Base-by-base conservation (phyloP, 2,797 vertebrate genomes). In the Vultur gryphus region DNA sequence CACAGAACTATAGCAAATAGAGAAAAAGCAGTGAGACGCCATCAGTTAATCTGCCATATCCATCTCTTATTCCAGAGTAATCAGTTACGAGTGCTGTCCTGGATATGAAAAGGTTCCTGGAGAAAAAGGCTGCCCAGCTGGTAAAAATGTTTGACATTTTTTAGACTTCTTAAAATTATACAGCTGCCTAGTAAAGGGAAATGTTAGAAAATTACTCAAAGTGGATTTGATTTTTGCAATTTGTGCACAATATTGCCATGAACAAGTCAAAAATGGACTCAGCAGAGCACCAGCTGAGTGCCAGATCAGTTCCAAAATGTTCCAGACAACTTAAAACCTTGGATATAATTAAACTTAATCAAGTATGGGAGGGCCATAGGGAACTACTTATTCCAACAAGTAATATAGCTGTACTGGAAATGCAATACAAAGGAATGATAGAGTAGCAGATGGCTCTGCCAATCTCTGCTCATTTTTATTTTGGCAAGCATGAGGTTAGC, bases 41-140 rank as follows among this genome's bases (percentile, higher is more conserved):
- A 1, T 59, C 75, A 23, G 39, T 81, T 97, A 93, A 96, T 65
- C 73, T 84, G 12, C 11, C 0, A 0, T 93, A n/a, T 95, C 78
- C 79, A 26, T 96, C 76, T 98, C 67, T 97, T 80, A 18, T 97
- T 97, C 35, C 97, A 99, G 99, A 82, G 97, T 99, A 90, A 99
- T 99, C 98, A 99, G 98, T 83, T 99, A 99, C 2, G 99, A 99
- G 96, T 99, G 99, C 96, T 99, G 99, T 78, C 99, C 99, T 33
- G 99, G 99, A 57, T 99, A 99, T 91, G 99, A 99, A 97, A 99
- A 97, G 96, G 98, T 99, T 85, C 98, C 98, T 6, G 99, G 99
- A 97, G 99, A 99, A 97, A 99, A 98, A 93, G 99, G 99, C 93
- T 99, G 99, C 91, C 99, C 99, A 90, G 99, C 99, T 96, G 99